A percentile compares a stretch with the other conserved stretches of the same genome.
Conservation (phyloP, 2,888 invertebrate genomes). For the Platycnemis pennipes region DNA sequence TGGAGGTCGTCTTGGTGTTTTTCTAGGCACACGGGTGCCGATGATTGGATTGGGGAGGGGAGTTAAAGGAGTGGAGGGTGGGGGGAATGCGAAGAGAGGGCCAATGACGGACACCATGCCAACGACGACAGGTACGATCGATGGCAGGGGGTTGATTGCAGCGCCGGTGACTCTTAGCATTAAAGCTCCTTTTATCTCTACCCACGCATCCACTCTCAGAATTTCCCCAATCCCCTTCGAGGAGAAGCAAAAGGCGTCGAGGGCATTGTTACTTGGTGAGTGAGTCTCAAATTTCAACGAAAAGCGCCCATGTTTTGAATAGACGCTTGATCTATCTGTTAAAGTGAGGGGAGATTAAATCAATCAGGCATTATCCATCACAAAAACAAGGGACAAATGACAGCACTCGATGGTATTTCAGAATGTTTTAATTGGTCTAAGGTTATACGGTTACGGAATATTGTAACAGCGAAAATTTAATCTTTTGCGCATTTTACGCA, state of each 20-base stretch:
- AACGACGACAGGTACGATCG: background rate
- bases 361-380: too few species aligned
- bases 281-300: background rate
- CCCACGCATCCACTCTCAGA: background rate
- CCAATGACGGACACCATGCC: slow-evolving; percentile 40
- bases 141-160: slow-evolving; percentile 19
- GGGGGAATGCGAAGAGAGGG: background rate
- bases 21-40: too few species aligned
- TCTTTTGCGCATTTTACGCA: too few species aligned
- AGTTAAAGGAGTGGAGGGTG: background rate
- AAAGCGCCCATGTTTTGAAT: background rate
- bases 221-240: background rate
- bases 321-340: background rate
- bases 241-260: background rate
- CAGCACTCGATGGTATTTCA: too few species aligned
- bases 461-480: too few species aligned
- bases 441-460: too few species aligned
- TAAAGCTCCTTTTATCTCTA: background rate
- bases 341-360: too few species aligned
- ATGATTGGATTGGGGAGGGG: too few species aligned
- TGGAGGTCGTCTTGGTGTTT: too few species aligned
- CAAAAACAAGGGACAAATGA: too few species aligned
- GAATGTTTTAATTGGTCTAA: too few species aligned
- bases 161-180: slow-evolving; percentile 6
- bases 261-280: background rate